Evolutionary conservation across 1,140 invertebrate species (phyloP).

Genomic region (Drosophila seguyi): DNA sequence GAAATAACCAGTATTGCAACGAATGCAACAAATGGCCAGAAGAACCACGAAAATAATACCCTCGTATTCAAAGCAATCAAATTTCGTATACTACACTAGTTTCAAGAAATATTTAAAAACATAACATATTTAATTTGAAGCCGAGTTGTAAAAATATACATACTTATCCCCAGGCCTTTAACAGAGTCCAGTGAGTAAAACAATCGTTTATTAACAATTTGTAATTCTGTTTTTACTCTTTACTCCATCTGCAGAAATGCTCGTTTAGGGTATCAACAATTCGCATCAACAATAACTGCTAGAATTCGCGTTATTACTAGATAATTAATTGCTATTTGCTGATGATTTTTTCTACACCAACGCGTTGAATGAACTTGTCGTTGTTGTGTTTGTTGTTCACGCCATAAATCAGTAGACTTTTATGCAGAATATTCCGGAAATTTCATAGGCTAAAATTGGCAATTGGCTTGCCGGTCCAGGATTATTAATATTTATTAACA

Average conservation of each 20-base stretch:
- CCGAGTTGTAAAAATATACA: background rate
- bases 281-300: background rate
- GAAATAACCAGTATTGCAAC: conserved; percentile 33
- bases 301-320: conserved; percentile 46
- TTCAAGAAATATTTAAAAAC: background rate
- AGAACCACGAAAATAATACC: conserved; percentile 53
- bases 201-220: background rate
- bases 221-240: too few relatives aligned
- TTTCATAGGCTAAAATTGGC: conserved; percentile 79
- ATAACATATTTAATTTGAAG: background rate
- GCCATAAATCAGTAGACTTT: conserved; percentile 72
- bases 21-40: conserved; percentile 69
- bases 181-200: background rate
- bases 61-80: background rate
- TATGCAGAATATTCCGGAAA: conserved; percentile 74
- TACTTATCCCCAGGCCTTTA: too few relatives aligned
- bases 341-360: conserved; percentile 35
- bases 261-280: conserved; percentile 14
- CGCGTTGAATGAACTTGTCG: conserved; percentile 67
- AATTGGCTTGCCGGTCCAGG: conserved; percentile 50
- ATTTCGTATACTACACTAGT: background rate
- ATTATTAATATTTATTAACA: conserved; percentile 82
- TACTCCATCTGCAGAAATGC: too few relatives aligned
- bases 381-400: conserved; percentile 27
- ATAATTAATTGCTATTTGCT: conserved; percentile 76